Evolutionary conservation across 2,797 vertebrate species (phyloP).

Genomic region (Anas bahamensis): DNA sequence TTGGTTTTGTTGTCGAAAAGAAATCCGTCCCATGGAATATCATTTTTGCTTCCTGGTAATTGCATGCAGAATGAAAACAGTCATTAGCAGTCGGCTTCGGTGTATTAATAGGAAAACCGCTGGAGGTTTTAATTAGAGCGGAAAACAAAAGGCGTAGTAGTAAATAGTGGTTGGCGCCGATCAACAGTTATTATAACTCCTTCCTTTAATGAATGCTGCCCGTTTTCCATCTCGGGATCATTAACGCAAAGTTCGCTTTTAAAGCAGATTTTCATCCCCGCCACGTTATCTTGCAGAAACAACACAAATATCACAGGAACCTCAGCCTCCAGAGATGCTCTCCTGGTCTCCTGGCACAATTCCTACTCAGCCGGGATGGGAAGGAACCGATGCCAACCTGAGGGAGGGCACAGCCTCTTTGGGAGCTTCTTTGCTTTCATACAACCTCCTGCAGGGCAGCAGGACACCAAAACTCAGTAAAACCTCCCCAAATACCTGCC

Average conservation of each 20-base stretch:
- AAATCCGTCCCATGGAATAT: rapidly evolving
- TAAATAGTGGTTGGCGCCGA: background rate
- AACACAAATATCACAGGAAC: background rate
- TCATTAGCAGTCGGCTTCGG: background rate
- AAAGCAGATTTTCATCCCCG: background rate
- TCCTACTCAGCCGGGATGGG: background rate
- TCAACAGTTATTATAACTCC: background rate
- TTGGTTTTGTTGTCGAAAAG: background rate
- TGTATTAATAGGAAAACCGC: background rate
- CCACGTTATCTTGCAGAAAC: background rate
- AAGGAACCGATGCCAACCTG: too few species aligned
- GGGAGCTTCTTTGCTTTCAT: too few species aligned
- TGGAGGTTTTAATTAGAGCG: background rate
- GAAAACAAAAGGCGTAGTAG: background rate
- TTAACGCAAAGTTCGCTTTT: background rate
- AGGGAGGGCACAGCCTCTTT: background rate
- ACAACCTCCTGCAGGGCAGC: background rate
- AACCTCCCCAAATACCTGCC: background rate
- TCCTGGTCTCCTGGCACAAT: background rate
- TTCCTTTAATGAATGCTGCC: background rate
- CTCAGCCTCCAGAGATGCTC: too few species aligned
- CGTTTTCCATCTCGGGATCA: background rate
- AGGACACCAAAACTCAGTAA: background rate
- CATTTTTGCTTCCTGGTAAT: background rate
- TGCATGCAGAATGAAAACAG: background rate